phyloP scores from a whole-genome alignment of 1,140 invertebrate genomes.

The Sarcophaga peregrina region DNA sequence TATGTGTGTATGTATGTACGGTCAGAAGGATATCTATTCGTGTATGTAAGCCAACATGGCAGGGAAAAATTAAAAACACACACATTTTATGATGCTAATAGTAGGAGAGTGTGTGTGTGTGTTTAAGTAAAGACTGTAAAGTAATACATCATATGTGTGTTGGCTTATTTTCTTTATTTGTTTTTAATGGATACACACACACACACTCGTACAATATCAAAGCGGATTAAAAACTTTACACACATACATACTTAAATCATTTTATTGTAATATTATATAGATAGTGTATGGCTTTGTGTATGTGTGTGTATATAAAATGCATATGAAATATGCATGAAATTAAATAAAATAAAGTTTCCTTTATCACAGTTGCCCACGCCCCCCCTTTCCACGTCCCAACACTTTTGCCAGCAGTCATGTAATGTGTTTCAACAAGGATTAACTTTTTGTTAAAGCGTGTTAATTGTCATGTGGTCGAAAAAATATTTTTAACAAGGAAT shows the following conservation, averaged over 20 bases:
- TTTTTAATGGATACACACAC: neutral
- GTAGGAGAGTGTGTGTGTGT: neutral
- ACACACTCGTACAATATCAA: neutral
- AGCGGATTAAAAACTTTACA: neutral
- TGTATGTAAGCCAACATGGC: too few relatives aligned
- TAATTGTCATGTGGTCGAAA: slow-evolving; percentile 16
- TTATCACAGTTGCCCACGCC: too few relatives aligned
- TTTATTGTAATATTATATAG: too few relatives aligned
- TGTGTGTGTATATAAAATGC: too few relatives aligned
- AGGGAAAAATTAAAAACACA: too few relatives aligned
- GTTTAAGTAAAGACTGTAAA: neutral
- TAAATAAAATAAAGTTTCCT: neutral
- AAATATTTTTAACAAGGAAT: neutral
- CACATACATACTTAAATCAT: too few relatives aligned
- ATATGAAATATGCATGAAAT: neutral
- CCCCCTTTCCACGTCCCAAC: too few relatives aligned
- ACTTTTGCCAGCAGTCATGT: too few relatives aligned
- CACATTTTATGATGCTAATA: too few relatives aligned
- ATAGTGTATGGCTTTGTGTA: too few relatives aligned
- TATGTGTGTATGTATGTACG: neutral
- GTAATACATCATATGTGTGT: neutral
- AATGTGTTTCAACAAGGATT: neutral
- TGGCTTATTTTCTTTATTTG: neutral
- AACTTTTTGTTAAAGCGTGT: slow-evolving; percentile 3
- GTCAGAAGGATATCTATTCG: too few relatives aligned